Percentiles rank a stretch among this genome's conserved stretches.
These are phyloP conservation scores for Iphiclides podalirius DNA, from an alignment of 2,888 invertebrate genomes.

Conservation along the genomic window DNA sequence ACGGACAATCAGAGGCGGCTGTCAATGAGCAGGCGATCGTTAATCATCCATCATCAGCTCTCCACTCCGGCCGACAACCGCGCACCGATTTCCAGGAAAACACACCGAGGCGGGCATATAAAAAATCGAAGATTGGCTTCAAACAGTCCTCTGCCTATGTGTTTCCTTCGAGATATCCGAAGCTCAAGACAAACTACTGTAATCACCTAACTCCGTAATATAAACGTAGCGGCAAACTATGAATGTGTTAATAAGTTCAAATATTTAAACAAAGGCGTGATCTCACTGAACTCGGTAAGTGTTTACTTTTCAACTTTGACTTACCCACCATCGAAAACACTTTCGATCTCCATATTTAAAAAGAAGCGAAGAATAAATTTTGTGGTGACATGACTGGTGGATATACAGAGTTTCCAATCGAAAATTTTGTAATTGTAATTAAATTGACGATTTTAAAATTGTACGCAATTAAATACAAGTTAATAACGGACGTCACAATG, in stretches of 20 bases:
- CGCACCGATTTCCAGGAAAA: constrained; percentile 5
- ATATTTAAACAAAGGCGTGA: no score
- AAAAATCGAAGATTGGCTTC: neutral
- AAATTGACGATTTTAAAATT: constrained; percentile 1
- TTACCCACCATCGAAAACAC: no score
- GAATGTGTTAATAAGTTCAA: no score
- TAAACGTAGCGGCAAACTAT: neutral
- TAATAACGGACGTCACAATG: constrained; percentile 3
- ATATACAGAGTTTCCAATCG: neutral
- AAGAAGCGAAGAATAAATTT: no score
- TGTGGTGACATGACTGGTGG: no score
- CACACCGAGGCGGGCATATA: neutral
- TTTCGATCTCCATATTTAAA: no score
- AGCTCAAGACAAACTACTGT: no score
- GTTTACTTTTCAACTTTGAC: no score
- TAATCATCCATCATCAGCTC: constrained; percentile 53
- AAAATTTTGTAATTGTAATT: constrained; percentile 1
- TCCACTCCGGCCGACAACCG: neutral
- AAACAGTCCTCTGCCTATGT: neutral
- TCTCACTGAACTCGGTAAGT: no score
- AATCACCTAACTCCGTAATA: no score
- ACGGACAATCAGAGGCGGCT: constrained; percentile 51
- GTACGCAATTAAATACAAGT: constrained; percentile 11
- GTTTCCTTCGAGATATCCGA: neutral
- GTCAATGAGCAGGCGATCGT: constrained; percentile 50